These are phyloP conservation scores for Triplophysa siluroides DNA, from an alignment of 2,113 vertebrate genomes.

Conservation along the genomic window DNA sequence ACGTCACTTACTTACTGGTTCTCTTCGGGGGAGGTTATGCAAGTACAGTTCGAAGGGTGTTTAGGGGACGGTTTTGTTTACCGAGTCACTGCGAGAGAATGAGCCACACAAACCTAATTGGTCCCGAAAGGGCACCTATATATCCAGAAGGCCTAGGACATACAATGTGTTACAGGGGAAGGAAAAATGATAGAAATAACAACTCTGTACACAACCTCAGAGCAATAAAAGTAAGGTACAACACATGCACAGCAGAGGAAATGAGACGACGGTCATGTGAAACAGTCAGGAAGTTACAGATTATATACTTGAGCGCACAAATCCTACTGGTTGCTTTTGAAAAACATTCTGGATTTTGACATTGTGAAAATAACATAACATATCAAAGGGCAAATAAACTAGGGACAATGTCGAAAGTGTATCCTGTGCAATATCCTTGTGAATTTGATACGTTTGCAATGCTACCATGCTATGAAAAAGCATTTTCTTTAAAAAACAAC, in stretches of 20 bases:
- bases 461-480: no score
- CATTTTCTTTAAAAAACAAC: neutral
- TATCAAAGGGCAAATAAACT: no score
- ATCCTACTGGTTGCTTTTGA: neutral
- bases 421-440: no score
- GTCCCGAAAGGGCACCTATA: neutral
- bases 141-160: neutral
- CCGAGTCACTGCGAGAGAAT: neutral
- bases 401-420: no score
- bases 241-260: neutral
- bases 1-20: constrained; percentile 11
- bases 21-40: constrained; percentile 2
- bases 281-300: neutral
- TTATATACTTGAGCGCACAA: neutral
- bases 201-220: neutral
- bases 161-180: neutral
- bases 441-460: no score
- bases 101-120: neutral
- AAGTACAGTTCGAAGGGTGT: neutral
- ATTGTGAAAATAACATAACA: no score
- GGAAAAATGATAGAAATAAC: neutral
- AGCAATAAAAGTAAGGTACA: neutral
- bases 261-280: neutral
- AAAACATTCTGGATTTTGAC: neutral
- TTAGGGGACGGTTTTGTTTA: constrained; percentile 32